Conservation (phyloP, 2,888 invertebrate genomes). For the Salticus scenicus region DNA sequence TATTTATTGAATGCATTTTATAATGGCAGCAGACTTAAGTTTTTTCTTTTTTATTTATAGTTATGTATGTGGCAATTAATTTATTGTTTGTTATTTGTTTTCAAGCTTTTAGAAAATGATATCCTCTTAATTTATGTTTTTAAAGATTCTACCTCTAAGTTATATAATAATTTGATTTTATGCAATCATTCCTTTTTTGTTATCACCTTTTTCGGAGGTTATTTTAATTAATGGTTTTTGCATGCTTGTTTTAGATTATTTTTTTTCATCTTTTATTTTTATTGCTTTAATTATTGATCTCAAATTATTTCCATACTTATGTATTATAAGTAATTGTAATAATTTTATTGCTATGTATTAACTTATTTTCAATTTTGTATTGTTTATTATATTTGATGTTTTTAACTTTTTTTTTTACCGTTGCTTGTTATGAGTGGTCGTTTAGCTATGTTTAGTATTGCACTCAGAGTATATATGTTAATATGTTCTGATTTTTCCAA, state of each 20-base stretch:
- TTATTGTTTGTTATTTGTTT: conserved; percentile 67
- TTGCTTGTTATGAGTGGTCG: conserved; percentile 43
- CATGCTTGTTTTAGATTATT: conserved; percentile 51
- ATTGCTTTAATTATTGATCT: conserved; percentile 56
- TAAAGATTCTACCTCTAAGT: conserved; percentile 52
- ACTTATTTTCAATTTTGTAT: conserved; percentile 48
- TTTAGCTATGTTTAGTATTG: conserved; percentile 31
- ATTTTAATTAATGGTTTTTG: conserved; percentile 46
- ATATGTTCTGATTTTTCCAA: conserved; percentile 30
- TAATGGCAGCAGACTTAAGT: conserved; percentile 66
- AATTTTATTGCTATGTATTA: conserved; percentile 51
- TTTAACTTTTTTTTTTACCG: conserved; percentile 56
- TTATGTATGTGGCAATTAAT: conserved; percentile 64
- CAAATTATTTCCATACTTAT: conserved; percentile 57
- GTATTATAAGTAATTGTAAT: conserved; percentile 53
- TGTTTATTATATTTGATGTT: conserved; percentile 49
- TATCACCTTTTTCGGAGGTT: conserved; percentile 40
- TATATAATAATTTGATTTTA: conserved; percentile 64
- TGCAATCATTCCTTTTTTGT: conserved; percentile 69
- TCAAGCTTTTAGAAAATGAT: conserved; percentile 34
- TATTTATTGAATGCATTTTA: conserved; percentile 48
- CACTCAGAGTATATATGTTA: conserved; percentile 28
- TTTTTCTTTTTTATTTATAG: conserved; percentile 60
- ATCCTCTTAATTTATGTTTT: conserved; percentile 58
- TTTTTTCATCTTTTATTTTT: conserved; percentile 36